phyloP scores from a whole-genome alignment of 2,113 vertebrate genomes.

The Sapayoa aenigma region DNA sequence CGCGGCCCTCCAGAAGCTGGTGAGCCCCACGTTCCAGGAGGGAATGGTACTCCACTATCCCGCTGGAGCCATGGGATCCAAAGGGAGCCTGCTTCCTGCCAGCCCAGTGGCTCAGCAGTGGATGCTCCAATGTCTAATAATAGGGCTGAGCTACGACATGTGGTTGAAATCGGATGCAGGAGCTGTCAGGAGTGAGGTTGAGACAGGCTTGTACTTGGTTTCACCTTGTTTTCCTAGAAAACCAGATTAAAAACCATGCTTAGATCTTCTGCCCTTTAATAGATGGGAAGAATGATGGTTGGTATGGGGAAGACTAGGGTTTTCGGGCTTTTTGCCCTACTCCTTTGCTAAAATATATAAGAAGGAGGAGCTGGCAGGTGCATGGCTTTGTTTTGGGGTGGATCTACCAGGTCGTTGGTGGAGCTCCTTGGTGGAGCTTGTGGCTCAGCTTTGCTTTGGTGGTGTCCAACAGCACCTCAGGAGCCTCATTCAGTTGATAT shows the following conservation, averaged over 20 bases:
- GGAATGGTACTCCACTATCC: neutral
- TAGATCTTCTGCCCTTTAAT: neutral
- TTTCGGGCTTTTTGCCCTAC: neutral
- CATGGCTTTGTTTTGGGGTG: neutral
- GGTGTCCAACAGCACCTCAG: neutral
- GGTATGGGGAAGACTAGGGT: neutral
- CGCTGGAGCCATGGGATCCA: fast-evolving
- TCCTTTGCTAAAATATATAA: neutral
- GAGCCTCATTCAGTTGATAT: fast-evolving
- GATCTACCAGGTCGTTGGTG: neutral
- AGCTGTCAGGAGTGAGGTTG: neutral
- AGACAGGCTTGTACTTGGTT: neutral
- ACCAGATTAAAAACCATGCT: neutral
- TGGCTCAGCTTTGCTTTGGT: neutral
- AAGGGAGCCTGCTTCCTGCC: neutral
- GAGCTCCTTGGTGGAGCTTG: neutral
- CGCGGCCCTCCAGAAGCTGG: conserved; percentile 94
- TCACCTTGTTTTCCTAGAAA: neutral
- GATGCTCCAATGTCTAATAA: conserved; percentile 32
- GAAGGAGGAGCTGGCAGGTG: neutral
- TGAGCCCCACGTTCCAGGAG: conserved; percentile 31
- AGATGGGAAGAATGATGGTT: neutral
- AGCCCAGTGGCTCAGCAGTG: neutral
- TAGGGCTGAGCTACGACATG: conserved; percentile 4
- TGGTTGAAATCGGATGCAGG: conserved; percentile 22